These are phyloP conservation scores for Brachypteracias leptosomus DNA, from an alignment of 2,113 vertebrate genomes.

Conservation along the genomic window DNA sequence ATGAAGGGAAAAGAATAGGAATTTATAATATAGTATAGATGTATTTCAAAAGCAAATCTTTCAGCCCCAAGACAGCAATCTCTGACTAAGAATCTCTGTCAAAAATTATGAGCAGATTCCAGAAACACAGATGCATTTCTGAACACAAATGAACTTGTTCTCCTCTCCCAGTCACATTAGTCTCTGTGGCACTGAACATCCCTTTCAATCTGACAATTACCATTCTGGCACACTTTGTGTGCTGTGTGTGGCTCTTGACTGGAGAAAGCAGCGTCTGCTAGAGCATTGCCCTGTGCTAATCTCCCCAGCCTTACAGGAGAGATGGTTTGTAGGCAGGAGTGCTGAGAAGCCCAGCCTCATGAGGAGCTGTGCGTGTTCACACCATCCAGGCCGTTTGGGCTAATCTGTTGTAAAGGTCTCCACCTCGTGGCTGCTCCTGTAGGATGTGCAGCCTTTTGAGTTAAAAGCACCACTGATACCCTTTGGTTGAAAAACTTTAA, in stretches of 20 bases:
- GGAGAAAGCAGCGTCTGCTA: neutral
- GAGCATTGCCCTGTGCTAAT: neutral
- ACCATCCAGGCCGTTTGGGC: neutral
- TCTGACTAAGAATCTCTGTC: neutral
- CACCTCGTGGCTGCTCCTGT: constrained; percentile 62
- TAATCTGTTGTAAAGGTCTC: constrained; percentile 61
- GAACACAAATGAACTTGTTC: neutral
- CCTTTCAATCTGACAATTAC: neutral
- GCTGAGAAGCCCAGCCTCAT: neutral
- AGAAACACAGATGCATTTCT: neutral
- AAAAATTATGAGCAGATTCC: neutral
- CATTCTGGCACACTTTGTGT: rapidly evolving
- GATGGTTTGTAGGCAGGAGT: neutral
- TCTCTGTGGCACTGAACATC: too few relatives aligned
- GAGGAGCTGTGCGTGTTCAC: neutral
- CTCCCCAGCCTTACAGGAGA: neutral
- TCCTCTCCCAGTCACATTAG: neutral
- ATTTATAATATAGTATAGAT: neutral
- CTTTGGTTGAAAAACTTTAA: neutral
- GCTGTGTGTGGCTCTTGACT: neutral
- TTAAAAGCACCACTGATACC: rapidly evolving
- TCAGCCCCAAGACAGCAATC: neutral
- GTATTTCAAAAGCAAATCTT: neutral
- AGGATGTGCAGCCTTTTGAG: neutral
- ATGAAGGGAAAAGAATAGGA: neutral